Evolutionary conservation across 2,888 invertebrate genomes (phyloP), one percentile per base, ranked within the genome.

Genomic region (Pseudococcus longispinus): DNA sequence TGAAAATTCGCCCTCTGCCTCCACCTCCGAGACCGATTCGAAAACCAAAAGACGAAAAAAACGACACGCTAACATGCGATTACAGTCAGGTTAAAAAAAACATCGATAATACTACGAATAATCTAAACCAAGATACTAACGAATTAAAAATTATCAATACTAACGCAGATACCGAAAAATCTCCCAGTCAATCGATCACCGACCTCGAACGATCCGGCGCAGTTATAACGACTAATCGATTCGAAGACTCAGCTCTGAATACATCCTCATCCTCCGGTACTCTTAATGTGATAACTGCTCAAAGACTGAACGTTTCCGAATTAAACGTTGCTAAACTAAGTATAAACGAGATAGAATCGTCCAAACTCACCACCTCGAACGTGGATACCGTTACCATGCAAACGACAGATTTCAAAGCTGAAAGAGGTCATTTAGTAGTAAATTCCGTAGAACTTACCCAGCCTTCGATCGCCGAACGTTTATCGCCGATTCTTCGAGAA

Each of bases 21-120:
- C 94, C 97, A 5, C 97, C 97, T 0, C 97, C 97, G 1, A 92
- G 96, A 87, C 96, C 96, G 55, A 96, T 96, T 0, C 93, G 96
- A 29, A 92, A 93, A 87, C 70, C 87, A 23, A 88, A 87, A 84
- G 87, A 88, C 15, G 88, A 88, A n/a, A 83, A 86, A 65, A 88
- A 88, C 23, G 87, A 88, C 60, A 20, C 32, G 11, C 42, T 11
- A 9, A 8, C 20, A 11, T 83, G 88, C 23, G 42, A 83, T 26
- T 80, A 84, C 13, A 84, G 77, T 83, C 65, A 51, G 13, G 20
- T 46, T 26, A 88, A 88, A 60, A 85, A 84, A 32, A 77, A 88
- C 83, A 85, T 65, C 46, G 85, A 87, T 87, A 44, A 18, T 46
- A 18, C 8, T 8, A 77, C 55, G 18, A 77, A 86, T 77, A 77